Conservation (phyloP, 1,140 invertebrate species). For the Ceratitis capitata region DNA sequence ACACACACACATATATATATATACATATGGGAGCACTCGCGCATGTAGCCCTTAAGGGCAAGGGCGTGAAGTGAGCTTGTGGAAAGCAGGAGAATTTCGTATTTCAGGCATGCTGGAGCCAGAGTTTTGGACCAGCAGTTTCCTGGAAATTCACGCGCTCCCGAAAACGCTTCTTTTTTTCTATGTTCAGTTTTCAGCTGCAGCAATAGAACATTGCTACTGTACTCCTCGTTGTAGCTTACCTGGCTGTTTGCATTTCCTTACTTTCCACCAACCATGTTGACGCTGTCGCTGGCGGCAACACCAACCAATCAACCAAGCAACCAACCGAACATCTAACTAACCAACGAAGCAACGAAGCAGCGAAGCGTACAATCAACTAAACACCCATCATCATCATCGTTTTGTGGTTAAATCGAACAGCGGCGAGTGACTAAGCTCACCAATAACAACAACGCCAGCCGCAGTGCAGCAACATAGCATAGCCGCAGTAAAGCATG, state of each 20-base stretch:
- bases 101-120: background rate
- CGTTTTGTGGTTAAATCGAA: conserved; percentile 32
- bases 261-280: conserved; percentile 11
- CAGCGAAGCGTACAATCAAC: background rate
- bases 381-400: background rate
- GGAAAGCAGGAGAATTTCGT: background rate
- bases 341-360: background rate
- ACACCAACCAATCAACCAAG: background rate
- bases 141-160: background rate
- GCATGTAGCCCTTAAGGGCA: background rate
- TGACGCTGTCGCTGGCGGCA: background rate
- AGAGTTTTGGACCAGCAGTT: background rate
- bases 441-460: background rate
- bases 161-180: too few relatives aligned
- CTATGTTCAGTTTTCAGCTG: too few relatives aligned
- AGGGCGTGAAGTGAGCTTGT: background rate
- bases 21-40: too few relatives aligned
- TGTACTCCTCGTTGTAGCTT: background rate
- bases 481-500: too few relatives aligned
- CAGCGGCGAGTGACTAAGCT: conserved; percentile 6
- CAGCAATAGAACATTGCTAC: background rate
- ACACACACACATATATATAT: background rate
- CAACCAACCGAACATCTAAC: background rate
- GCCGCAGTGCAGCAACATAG: background rate
- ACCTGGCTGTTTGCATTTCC: background rate